Evolutionary conservation across 2,888 invertebrate species (phyloP), one percentile per base, ranked within the genome.

Genomic region (Eubasilissa splendida): DNA sequence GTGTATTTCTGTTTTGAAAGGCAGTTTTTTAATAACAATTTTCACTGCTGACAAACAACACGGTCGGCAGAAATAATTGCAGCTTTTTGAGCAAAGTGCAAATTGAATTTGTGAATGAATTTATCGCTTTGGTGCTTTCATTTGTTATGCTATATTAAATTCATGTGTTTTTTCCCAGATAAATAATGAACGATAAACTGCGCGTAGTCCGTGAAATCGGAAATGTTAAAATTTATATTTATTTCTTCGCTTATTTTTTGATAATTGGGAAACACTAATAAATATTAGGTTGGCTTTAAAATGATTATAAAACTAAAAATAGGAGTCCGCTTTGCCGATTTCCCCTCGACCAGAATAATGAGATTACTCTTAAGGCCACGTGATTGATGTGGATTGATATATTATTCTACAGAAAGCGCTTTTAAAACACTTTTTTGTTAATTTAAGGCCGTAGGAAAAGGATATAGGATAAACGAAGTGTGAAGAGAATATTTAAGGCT

Each of bases 41-140:
- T 66, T n/a, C 66, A 33, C 33, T 12, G 66, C 66, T 8, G n/a
- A 50, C 42, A 12, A 66, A 66, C 66, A 66, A 66, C 66, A n/a
- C 66, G 66, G 66, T 8, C 4, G 33, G 42, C 5, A 22, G 50
- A 50, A 66, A 66, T 66, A 66, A 50, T 66, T 66, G 33, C 66
- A 66, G 66, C 50, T 33, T 66, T 66, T 42, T n/a, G 63, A 33
- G 11, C 12, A 66, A 66, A 42, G 66, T 66, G 50, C 50, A 66
- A 66, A 66, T 66, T 66, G 12, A 66, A 66, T 66, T 66, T 66
- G 33, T n/a, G 42, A n/a, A 12, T 31, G 66, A 66, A 66, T 66
- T 66, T 66, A 66, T 50, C 42, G 42, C 66, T 66, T 11, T 58
- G 66, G 42, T 42, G 33, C 33, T 66, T 66, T 66, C 66, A 66